Evolutionary conservation across 2,113 vertebrate genomes (phyloP).

Genomic region (Dissostichus mawsoni): DNA sequence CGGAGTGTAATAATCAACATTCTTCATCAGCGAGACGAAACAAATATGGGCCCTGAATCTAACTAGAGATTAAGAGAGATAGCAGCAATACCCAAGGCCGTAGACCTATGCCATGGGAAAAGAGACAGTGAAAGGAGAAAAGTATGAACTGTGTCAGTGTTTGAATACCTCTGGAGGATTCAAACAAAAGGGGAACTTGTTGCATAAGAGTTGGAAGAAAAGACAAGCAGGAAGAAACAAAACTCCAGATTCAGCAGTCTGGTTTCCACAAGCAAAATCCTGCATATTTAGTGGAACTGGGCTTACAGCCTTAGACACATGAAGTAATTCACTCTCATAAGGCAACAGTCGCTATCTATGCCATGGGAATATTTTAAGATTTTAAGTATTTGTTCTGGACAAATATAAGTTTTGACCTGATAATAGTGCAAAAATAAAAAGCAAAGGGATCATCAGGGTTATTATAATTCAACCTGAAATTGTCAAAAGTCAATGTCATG

Average conservation of each 20-base stretch:
- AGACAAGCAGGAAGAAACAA: constrained; percentile 41
- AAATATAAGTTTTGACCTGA: not conserved
- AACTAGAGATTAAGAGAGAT: too few species aligned
- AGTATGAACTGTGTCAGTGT: too few species aligned
- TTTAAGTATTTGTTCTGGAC: not conserved
- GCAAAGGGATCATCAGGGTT: not conserved
- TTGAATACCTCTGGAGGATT: constrained; percentile 1
- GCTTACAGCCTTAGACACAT: not conserved
- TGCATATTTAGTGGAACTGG: constrained; percentile 17
- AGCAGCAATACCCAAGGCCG: too few species aligned
- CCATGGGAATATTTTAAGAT: not conserved
- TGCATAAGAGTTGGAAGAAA: constrained; percentile 44
- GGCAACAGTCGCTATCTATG: not conserved
- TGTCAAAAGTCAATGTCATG: not conserved
- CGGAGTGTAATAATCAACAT: too few species aligned
- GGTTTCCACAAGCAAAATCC: constrained; percentile 27
- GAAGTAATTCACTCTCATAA: not conserved
- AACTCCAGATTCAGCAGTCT: constrained; percentile 64
- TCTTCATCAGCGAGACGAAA: too few species aligned
- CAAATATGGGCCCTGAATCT: too few species aligned
- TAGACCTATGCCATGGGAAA: too few species aligned
- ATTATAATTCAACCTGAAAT: not conserved
- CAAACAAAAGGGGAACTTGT: constrained; percentile 63
- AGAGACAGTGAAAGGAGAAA: too few species aligned
- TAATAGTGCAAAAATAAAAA: not conserved